Base-by-base conservation (phyloP, 2,888 invertebrate genomes). In the Lasioglossum morio region DNA sequence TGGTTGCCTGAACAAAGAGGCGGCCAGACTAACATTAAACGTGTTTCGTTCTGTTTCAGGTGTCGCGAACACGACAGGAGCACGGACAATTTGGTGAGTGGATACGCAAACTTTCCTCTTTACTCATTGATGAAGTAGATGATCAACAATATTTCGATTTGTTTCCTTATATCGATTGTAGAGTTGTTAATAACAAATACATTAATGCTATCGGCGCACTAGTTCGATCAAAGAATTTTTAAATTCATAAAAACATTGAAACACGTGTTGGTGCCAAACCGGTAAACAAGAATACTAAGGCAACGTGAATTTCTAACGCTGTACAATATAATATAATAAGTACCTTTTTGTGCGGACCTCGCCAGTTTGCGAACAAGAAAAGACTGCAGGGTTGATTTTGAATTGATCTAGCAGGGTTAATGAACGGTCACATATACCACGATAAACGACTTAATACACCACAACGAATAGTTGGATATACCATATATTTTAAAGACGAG, bases 71-170 rank as follows among this genome's bases (percentile, higher is more conserved):
- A 27, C 79, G 69, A 46, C 76, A 72, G 72, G 46, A 72, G 77
- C 43, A 72, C 77, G 77, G 57, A 66, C n/a, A 75, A 75, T 78
- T 74, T 53, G 66, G 83, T 74, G 81, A 79, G 87, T 76, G 63
- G 12, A 30, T n/a, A 1, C 23, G 53, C 16, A 63, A 63, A 27
- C 30, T 63, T 30, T 27, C 5, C 7, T 63, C 27, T 60, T 27
- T 60, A 30, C 16, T 27, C 27, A 0, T n/a, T 10, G 12, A 27
- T 43, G 12, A 2, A 43, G 43, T 43, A 14, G 43, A 12, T 12
- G 12, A 0, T 53, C 23, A 53, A 3, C 23, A 53, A 10, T 53
- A 53, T n/a, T n/a, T 53, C 30, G 30, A 30, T 1, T 30, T 30
- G 30, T 30, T 30, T 30, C 30, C 30, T 30, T 30, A 30, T 30